A percentile compares a stretch with the other conserved stretches of the same genome.
Evolutionary conservation across 2,113 vertebrate species (phyloP).

Genomic region (Anas platyrhynchos): DNA sequence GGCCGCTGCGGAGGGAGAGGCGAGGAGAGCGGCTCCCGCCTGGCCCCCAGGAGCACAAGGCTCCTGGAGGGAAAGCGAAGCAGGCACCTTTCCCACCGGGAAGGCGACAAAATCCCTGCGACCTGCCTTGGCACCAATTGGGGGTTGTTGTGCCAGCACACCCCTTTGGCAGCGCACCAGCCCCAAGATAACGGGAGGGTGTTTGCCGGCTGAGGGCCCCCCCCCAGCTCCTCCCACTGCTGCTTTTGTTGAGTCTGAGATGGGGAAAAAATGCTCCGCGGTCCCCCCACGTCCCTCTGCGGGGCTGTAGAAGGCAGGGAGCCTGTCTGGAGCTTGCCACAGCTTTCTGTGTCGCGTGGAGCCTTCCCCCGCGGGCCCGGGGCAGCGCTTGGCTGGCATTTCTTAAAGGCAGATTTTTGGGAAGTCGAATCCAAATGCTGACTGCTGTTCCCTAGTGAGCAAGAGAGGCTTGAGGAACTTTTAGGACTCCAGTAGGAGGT

Average conservation of each 20-base stretch:
- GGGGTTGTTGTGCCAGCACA: background rate
- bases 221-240: background rate
- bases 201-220: background rate
- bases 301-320: background rate
- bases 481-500: background rate
- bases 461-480: background rate
- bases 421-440: background rate
- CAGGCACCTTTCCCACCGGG: background rate
- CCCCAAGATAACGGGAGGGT: background rate
- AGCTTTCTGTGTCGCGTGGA: background rate
- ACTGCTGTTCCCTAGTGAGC: background rate
- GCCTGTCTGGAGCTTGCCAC: background rate
- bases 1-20: background rate
- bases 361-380: background rate
- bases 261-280: background rate
- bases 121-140: background rate
- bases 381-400: background rate
- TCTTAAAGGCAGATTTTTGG: background rate
- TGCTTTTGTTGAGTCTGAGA: background rate
- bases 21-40: background rate
- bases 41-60: background rate
- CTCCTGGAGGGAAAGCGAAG: background rate
- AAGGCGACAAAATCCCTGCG: background rate
- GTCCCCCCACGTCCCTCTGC: background rate
- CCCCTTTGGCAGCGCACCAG: conserved; percentile 14